Base-by-base conservation (phyloP, 2,888 invertebrate genomes). In the Neria commutata region DNA sequence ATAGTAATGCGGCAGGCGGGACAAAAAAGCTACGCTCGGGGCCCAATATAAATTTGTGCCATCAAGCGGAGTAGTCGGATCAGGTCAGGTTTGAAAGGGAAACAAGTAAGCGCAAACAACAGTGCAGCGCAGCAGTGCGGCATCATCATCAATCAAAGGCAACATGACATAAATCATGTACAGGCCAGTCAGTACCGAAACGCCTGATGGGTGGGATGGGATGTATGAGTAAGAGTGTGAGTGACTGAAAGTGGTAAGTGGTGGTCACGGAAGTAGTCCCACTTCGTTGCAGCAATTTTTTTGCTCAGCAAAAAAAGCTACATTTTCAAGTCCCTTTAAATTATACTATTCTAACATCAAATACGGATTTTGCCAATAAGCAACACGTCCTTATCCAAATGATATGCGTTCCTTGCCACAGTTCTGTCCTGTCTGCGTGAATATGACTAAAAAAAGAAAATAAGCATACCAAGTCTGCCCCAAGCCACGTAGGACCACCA, bases 141-240 rank as follows among this genome's bases (percentile, higher is more conserved):
- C 40, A 40, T 19, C 34, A 34, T 68, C 78, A 77, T 77, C 77
- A 78, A 77, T 77, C 77, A 77, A 64, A 53, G 62, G 61, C 63
- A 66, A 69, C 64, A 62, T 70, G 69, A 77, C 77, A 79, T 77
- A 76, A 77, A 79, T 79, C 79, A 78, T 72, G 68, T 66, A 54
- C 61, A 65, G 59, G 63, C 63, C 55, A 66, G 62, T 37, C 34
- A 17, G 57, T 29, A 10, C 33, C 25, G 3, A 10, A 16, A 21
- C 49, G 21, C 17, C 42, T 19, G 21, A 17, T 21, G n/a, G n/a
- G n/a, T n/a, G n/a, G n/a, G n/a, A n/a, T n/a, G n/a, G n/a, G n/a
- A n/a, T n/a, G n/a, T n/a, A n/a, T n/a, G n/a, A n/a, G n/a, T n/a
- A n/a, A n/a, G n/a, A n/a, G n/a, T n/a, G n/a, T n/a, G n/a, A n/a